phyloP scores from a whole-genome alignment of 1,140 invertebrate genomes.

The Bombus affinis region DNA sequence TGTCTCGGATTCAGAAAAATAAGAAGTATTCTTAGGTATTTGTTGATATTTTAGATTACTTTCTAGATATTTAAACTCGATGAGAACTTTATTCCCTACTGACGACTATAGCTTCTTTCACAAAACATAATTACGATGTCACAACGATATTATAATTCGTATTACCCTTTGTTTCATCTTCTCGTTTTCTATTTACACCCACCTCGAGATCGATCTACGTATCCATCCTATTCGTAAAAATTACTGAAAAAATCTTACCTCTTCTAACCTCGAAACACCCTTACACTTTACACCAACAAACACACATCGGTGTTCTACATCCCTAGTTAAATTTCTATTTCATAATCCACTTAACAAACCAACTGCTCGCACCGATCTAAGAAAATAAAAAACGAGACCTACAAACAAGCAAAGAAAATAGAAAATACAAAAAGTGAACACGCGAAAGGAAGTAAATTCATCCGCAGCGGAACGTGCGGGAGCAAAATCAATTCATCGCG shows the following conservation, averaged over 20 bases:
- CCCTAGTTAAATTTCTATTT: not conserved
- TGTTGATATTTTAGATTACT: not conserved
- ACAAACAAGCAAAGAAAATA: not conserved
- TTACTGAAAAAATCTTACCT: not conserved
- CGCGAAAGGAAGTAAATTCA: too few relatives aligned
- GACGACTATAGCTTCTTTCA: too few relatives aligned
- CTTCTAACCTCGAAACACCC: not conserved
- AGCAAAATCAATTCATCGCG: slow-evolving; percentile 17
- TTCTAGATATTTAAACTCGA: not conserved
- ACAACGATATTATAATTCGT: too few relatives aligned
- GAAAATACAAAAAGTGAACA: too few relatives aligned
- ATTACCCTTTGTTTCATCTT: too few relatives aligned
- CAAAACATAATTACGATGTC: not conserved
- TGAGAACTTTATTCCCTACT: too few relatives aligned
- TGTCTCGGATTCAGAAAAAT: not conserved
- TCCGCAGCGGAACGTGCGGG: not conserved
- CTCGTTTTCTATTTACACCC: too few relatives aligned
- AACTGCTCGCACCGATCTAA: not conserved
- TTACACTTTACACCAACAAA: too few relatives aligned
- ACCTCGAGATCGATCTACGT: not conserved
- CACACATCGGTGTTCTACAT: too few relatives aligned
- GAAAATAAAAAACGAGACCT: not conserved
- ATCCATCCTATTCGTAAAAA: not conserved
- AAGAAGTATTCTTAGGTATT: not conserved
- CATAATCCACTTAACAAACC: not conserved